Evolutionary conservation across 1,140 invertebrate species (phyloP), one percentile per base, ranked within the genome.

Genomic region (Temnothorax longispinosus): DNA sequence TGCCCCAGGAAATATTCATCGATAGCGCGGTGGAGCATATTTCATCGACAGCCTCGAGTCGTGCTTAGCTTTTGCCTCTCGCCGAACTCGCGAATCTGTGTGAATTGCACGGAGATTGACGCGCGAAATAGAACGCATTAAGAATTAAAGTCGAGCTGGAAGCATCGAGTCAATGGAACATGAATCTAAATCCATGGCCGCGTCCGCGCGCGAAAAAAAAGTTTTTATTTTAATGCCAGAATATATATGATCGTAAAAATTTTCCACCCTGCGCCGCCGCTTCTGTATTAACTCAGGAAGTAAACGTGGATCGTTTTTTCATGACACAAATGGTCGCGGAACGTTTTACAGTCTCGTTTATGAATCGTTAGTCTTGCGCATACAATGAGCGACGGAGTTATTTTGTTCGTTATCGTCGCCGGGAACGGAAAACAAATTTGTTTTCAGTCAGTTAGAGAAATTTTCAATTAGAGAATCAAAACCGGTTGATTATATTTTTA

Each of bases 191-290:
- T 54, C 21, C 54, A 50, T 0, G 56, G 3, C 15, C 11, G 60
- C n/a, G 4, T 44, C 27, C 13, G 32, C 44, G 15, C 76, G n/a
- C 27, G 18, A n/a, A 69, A 54, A 54, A 54, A 38, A 15, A 27
- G 21, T 81, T 69, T 41, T 15, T 15, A 52, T 65, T 50, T 50
- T 78, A 50, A 78, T n/a, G 18, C 3, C 3, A 50, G 44, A 56
- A 65, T 64, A 65, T 44, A n/a, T 50, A 27, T 35, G 60, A n/a
- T 38, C 18, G 44, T 15, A 69, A 65, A 65, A 69, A 81, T 69
- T 64, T 69, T 54, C 13, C 27, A 41, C 2, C 13, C 10, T 41
- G 21, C 3, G 35, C 32, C 13, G 10, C 13, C 15, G 8, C 27
- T 67, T 5, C 27, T 67, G 54, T n/a, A 67, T 54, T 67, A 69